phyloP scores from a whole-genome alignment of 2,113 vertebrate species.

The Oceanodroma tethys region DNA sequence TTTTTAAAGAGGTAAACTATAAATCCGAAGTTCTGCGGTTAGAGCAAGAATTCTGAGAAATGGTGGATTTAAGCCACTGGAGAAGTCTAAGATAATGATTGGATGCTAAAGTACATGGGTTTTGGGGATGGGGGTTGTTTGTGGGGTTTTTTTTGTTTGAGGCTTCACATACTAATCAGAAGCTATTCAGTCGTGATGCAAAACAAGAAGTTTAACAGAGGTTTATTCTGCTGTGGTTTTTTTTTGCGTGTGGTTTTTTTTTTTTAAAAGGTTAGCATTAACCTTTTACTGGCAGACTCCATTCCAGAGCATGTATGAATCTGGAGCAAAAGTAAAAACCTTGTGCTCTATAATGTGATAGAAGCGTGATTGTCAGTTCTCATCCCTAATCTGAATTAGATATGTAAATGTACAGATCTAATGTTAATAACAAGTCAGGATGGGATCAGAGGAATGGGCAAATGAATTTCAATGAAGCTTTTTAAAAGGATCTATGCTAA shows the following conservation, averaged over 20 bases:
- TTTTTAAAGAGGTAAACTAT: not conserved
- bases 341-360: not conserved
- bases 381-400: not conserved
- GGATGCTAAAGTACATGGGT: not conserved
- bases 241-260: not conserved
- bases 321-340: not conserved
- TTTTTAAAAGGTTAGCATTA: not conserved
- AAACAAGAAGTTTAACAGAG: not conserved
- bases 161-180: fast-evolving
- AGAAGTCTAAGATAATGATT: not conserved
- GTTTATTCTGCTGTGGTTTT: not conserved
- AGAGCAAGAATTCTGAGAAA: not conserved
- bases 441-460: not conserved
- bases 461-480: not conserved
- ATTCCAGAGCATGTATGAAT: not conserved
- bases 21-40: not conserved
- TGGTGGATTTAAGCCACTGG: not conserved
- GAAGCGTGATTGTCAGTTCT: not conserved
- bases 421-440: not conserved
- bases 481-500: not conserved
- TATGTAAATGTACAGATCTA: fast-evolving
- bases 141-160: not conserved
- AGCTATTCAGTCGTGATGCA: not conserved
- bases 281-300: not conserved
- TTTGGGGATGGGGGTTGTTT: not conserved